Percentiles rank a stretch among this genome's conserved stretches.
Conservation (phyloP, 2,113 vertebrate genomes). For the Oncorhynchus nerka region DNA sequence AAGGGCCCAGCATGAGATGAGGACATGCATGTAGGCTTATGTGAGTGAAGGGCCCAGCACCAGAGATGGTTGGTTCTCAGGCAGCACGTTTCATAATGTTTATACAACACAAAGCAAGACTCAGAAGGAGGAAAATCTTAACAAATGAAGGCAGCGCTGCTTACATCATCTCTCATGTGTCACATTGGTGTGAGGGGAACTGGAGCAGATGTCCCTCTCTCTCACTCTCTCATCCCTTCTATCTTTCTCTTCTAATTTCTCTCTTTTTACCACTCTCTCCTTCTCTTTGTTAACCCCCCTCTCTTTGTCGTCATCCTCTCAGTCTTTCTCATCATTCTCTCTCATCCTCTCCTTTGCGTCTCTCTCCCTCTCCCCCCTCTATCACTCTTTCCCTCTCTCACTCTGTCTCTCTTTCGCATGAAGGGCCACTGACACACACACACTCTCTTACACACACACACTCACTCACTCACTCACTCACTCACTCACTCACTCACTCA, state of each 20-base stretch:
- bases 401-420: neutral
- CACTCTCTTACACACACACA: neutral
- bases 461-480: neutral
- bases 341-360: neutral
- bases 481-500: no score
- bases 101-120: conserved; percentile 1
- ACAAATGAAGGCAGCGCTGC: conserved; percentile 24
- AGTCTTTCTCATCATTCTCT: neutral
- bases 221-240: conserved; percentile 1
- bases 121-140: conserved; percentile 30
- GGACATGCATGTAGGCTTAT: neutral
- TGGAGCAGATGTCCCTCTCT: conserved; percentile 43
- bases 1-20: neutral
- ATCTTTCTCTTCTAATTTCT: neutral
- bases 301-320: neutral
- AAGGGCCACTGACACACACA: neutral
- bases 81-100: conserved; percentile 26
- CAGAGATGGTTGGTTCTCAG: neutral
- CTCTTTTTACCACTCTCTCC: conserved; percentile 13
- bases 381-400: neutral
- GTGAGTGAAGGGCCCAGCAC: neutral
- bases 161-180: conserved; percentile 36
- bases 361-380: no score
- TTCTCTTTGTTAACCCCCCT: conserved; percentile 10
- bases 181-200: conserved; percentile 32